A percentile compares a stretch with the other conserved stretches of the same genome.
These are phyloP conservation scores for Anhinga rufa DNA, from an alignment of 2,113 vertebrate species.

Conservation along the genomic window DNA sequence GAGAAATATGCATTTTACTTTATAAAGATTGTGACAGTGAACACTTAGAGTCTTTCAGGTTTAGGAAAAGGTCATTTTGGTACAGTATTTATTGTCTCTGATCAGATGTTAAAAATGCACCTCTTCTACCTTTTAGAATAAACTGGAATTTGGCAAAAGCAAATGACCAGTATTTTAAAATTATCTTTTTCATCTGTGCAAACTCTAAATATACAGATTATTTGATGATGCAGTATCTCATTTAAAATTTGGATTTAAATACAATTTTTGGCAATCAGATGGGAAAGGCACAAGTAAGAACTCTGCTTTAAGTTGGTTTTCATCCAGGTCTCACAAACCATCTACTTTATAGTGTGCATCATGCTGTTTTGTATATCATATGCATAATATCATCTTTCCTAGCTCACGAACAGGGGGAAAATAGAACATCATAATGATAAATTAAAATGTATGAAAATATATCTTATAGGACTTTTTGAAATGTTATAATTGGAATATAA, in stretches of 20 bases:
- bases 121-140: background rate
- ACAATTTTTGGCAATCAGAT: background rate
- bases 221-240: background rate
- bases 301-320: background rate
- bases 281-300: background rate
- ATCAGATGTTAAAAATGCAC: background rate
- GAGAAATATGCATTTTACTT: background rate
- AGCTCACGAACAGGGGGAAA: background rate
- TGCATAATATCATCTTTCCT: background rate
- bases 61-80: background rate
- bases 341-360: background rate
- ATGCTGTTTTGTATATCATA: background rate
- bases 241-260: slow-evolving; percentile 8
- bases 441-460: background rate
- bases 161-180: slow-evolving; percentile 1
- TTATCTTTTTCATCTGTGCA: background rate
- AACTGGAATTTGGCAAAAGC: background rate
- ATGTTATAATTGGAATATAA: background rate
- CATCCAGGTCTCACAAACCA: background rate
- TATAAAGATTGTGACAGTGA: background rate
- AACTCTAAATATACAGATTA: background rate
- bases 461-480: background rate
- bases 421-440: background rate
- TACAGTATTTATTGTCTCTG: background rate
- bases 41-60: background rate